Conservation (phyloP, 2,888 invertebrate genomes). For the Rotaria magnacalcarata region DNA sequence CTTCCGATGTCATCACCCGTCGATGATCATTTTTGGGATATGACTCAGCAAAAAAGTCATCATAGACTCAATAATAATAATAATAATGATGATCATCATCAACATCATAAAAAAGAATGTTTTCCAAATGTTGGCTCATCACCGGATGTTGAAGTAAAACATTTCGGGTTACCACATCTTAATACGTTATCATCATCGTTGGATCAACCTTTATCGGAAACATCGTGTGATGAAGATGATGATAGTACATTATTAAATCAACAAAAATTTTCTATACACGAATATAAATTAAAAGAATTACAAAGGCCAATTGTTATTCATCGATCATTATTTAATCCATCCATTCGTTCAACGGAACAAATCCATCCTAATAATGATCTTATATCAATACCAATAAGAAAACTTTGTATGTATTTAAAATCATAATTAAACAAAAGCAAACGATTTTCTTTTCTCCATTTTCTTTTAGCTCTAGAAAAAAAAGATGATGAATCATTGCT, state of each 20-base stretch:
- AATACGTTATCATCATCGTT: neutral
- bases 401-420: neutral
- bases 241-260: neutral
- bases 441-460: neutral
- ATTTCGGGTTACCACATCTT: neutral
- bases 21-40: conserved; percentile 40
- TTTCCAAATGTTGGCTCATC: conserved; percentile 46
- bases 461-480: neutral
- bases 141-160: conserved; percentile 37
- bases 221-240: conserved; percentile 15
- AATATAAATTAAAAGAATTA: conserved; percentile 32
- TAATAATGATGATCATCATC: neutral
- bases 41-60: neutral
- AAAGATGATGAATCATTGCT: neutral
- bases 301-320: conserved; percentile 24
- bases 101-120: neutral
- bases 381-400: neutral
- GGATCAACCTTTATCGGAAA: neutral
- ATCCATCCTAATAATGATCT: neutral
- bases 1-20: conserved; percentile 46
- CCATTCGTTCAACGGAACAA: neutral
- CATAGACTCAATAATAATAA: neutral
- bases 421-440: neutral
- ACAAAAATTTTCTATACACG: neutral
- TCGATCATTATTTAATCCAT: neutral